Evolutionary conservation across 2,888 invertebrate species (phyloP), one percentile per base, ranked within the genome.

Genomic region (Anorthoa munda): DNA sequence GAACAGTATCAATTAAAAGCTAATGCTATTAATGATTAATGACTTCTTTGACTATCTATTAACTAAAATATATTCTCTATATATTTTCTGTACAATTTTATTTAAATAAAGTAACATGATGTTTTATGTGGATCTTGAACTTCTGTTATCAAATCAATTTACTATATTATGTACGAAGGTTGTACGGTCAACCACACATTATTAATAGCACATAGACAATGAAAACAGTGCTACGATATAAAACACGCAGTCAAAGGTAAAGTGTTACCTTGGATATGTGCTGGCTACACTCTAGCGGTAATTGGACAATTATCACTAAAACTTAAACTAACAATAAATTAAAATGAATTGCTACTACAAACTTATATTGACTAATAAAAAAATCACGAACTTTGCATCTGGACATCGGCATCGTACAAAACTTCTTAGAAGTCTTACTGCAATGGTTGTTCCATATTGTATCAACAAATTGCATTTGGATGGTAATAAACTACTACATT

Each of bases 271-370:
- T 9, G 39, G 1, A 18, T 13, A 17, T 21, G n/a, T n/a, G 13
- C 15, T 45, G n/a, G n/a, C 1, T 15, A 45, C n/a, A 15, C 9
- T 1, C 7, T 12, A 11, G n/a, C 13, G 31, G 21, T 21, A 18
- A 48, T 17, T 13, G 39, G 9, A 58, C 15, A 1, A 26, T 9
- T 13, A 56, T 48, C 11, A 56, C 15, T 46, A 46, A 26, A 31
- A 48, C 53, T 63, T 46, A 69, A 2, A 12, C 45, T n/a, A n/a
- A 55, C 2, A 31, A 31, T 61, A 55, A 45, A 69, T 55, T 31
- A 26, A 63, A 26, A n/a, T 26, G 7, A 46, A 2, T n/a, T 64
- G 13, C 26, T 31, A n/a, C n/a, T n/a, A 51, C 9, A 53, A 2
- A 56, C 55, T 26, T 48, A 18, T 18, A 31, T 26, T 56, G 11